phyloP scores from a whole-genome alignment of 2,113 vertebrate genomes.

The Bubo scandiacus region DNA sequence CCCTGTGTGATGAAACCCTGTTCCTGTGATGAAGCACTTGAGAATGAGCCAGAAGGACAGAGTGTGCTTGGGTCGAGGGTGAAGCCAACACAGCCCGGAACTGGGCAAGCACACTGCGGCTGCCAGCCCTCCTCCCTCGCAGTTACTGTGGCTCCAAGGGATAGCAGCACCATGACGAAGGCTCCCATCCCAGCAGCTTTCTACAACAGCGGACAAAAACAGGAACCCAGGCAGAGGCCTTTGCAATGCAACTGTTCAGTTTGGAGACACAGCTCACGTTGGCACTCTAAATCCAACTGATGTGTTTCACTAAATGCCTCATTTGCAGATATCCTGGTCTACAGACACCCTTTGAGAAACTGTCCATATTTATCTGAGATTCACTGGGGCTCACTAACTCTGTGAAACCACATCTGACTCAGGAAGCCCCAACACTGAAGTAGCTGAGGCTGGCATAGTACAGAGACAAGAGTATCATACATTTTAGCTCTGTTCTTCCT shows the following conservation, averaged over 20 bases:
- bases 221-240: not conserved
- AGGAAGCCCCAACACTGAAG: not conserved
- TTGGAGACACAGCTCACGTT: not conserved
- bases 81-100: fast-evolving
- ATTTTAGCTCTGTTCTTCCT: not conserved
- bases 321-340: not conserved
- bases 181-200: not conserved
- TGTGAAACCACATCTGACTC: not conserved
- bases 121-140: not conserved
- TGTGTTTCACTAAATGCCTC: not conserved
- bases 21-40: not conserved
- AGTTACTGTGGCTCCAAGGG: fast-evolving
- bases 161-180: not conserved
- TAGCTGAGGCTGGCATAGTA: not conserved
- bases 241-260: fast-evolving
- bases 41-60: not conserved
- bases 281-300: not conserved
- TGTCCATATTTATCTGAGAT: not conserved
- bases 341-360: not conserved
- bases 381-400: not conserved
- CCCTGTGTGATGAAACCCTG: not conserved
- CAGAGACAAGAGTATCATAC: not conserved
- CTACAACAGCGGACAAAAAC: fast-evolving
- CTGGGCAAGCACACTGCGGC: fast-evolving
- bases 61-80: fast-evolving